Evolutionary conservation across 2,888 invertebrate genomes (phyloP).

Genomic region (Marronus borbonicus): DNA sequence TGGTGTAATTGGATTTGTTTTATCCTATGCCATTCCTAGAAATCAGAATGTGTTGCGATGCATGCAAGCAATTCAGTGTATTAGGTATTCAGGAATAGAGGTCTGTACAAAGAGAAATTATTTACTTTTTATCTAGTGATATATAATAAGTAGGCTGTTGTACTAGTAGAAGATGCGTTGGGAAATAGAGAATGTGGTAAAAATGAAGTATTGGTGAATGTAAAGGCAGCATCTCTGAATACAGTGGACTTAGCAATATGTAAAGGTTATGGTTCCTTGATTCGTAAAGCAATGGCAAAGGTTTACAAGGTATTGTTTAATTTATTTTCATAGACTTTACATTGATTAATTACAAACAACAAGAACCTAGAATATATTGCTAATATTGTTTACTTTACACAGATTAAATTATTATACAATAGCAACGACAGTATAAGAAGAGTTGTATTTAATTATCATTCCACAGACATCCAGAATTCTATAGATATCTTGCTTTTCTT

Average conservation of each 20-base stretch:
- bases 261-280: slow-evolving; percentile 71
- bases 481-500: too few relatives aligned
- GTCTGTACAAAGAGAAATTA: slow-evolving; percentile 62
- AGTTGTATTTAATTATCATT: too few relatives aligned
- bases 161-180: slow-evolving; percentile 72
- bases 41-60: slow-evolving; percentile 65
- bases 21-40: slow-evolving; percentile 66
- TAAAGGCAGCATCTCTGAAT: slow-evolving; percentile 76
- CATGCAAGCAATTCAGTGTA: slow-evolving; percentile 72
- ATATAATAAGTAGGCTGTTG: slow-evolving; percentile 61
- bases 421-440: too few relatives aligned
- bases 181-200: slow-evolving; percentile 72
- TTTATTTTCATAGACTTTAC: too few relatives aligned
- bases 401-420: too few relatives aligned
- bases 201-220: slow-evolving; percentile 75
- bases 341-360: too few relatives aligned
- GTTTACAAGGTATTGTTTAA: slow-evolving; percentile 59
- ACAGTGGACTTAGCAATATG: slow-evolving; percentile 75
- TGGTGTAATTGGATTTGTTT: slow-evolving; percentile 68
- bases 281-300: slow-evolving; percentile 63
- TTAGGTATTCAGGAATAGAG: slow-evolving; percentile 70
- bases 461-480: too few relatives aligned
- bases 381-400: too few relatives aligned
- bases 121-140: background rate
- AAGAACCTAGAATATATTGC: too few relatives aligned